Evolutionary conservation across 2,113 vertebrate genomes (phyloP), one percentile per base, ranked within the genome.

Genomic region (Rhinolophus sinicus): DNA sequence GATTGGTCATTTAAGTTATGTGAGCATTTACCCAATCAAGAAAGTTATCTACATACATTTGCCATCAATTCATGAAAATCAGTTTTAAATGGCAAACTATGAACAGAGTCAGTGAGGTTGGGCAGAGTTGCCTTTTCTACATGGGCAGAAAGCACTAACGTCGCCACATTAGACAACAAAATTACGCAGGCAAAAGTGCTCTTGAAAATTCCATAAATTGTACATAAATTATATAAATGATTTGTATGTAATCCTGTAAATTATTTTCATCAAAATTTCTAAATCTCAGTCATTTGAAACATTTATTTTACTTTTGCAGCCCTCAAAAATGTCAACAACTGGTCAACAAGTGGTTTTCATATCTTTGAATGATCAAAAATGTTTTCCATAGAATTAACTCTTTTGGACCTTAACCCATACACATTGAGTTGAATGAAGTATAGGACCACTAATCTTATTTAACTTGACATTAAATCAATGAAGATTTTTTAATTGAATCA

Each of bases 391-490:
- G 11, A 83, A 80, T 93, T 93, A 90, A 54, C 35, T 83, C 60
- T 89, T 83, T 76, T 10, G 83, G 10, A 91, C 13, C 5, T n/a
- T 28, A 83, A 70, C 35, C 80, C 21, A 10, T 67, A 16, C 8
- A 93, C 5, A 88, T 0, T 72, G 44, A 88, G 52, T 28, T 69
- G 21, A 72, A 81, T 58, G 35, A 88, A 50, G 16, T 58, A 80
- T 24, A 67, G 19, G 81, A 92, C 24, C 33, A 86, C 6, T 70
- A 82, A 85, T 64, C 12, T 9, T 69, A 62, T 56, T 92, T 58
- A 96, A 62, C 24, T 44, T 91, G 26, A 83, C 44, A 90, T 83
- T 62, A 89, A 95, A 89, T 73, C 44, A 87, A 38, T 83, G 26
- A 47, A 94, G 9, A 88, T 50, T 47, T 69, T 50, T 47, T 69